Evolutionary conservation across 2,113 vertebrate genomes (phyloP).

Genomic region (cattle (Bos taurus)): DNA sequence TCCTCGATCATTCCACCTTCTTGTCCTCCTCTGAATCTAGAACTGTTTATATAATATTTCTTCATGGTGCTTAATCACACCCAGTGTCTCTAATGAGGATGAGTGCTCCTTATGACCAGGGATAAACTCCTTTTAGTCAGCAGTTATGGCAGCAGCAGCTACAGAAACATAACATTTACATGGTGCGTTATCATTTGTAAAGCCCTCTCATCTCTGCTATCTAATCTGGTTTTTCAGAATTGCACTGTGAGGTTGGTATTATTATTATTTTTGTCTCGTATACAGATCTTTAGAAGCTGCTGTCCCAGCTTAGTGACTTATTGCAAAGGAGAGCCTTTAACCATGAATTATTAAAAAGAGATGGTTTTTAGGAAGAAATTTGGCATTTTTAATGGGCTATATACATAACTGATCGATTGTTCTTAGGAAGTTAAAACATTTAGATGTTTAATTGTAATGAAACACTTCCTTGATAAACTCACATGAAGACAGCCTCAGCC

Average conservation of each 20-base stretch:
- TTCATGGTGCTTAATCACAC: background rate
- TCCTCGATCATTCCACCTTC: background rate
- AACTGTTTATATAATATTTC: background rate
- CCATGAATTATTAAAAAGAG: slow-evolving; percentile 1
- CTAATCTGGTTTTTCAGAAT: background rate
- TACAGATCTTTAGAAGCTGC: background rate
- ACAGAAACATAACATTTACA: background rate
- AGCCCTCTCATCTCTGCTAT: background rate
- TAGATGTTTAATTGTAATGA: background rate
- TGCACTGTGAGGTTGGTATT: background rate
- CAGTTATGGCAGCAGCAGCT: background rate
- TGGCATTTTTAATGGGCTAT: background rate
- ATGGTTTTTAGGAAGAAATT: background rate
- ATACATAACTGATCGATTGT: background rate
- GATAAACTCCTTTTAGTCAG: background rate
- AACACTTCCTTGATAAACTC: background rate
- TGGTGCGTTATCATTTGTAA: background rate
- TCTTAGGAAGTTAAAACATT: background rate
- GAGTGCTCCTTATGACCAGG: background rate
- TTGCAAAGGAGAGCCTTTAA: background rate
- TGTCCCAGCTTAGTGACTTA: background rate
- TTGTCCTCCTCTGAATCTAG: background rate
- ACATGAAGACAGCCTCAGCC: background rate
- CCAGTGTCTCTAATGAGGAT: background rate
- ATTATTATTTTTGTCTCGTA: background rate